A percentile compares a stretch with the other conserved stretches of the same genome.
phyloP scores from a whole-genome alignment of 2,888 invertebrate genomes.

The Caenorhabditis parvicauda region DNA sequence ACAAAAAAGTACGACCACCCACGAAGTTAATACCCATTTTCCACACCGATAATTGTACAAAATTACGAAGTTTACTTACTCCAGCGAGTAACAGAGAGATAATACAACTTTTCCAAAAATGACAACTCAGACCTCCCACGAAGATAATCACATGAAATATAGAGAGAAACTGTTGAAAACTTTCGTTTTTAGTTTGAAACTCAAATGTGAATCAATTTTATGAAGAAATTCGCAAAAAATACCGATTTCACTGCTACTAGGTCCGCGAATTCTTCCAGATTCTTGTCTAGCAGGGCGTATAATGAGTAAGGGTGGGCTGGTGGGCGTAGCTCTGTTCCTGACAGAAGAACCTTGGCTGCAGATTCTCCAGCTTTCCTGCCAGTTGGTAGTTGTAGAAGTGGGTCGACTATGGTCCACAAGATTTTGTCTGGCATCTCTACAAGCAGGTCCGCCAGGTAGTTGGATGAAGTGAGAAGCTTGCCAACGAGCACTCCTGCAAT shows the following conservation, averaged over 20 bases:
- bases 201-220: not conserved
- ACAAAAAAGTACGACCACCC: too few species aligned
- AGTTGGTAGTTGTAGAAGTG: slow-evolving; percentile 14
- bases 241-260: slow-evolving; percentile 34
- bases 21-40: too few species aligned
- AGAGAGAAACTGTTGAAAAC: not conserved
- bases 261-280: slow-evolving; percentile 28
- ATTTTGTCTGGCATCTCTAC: slow-evolving; percentile 26
- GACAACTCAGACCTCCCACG: too few species aligned
- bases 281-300: slow-evolving; percentile 16
- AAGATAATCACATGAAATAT: too few species aligned
- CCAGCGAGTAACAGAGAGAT: too few species aligned
- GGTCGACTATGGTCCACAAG: slow-evolving; percentile 6
- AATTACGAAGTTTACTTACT: too few species aligned
- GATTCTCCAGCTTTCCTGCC: slow-evolving; percentile 28
- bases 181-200: not conserved
- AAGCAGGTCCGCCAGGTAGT: slow-evolving; percentile 10
- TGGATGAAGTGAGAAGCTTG: slow-evolving; percentile 18
- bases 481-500: slow-evolving; percentile 17
- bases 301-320: slow-evolving; percentile 19
- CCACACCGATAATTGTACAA: too few species aligned
- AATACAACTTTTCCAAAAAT: too few species aligned
- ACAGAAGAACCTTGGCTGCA: slow-evolving; percentile 20
- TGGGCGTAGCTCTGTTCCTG: slow-evolving; percentile 28
- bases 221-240: not conserved